A percentile compares a stretch with the other conserved stretches of the same genome.
Conservation (phyloP, 2,888 invertebrate species). For the Megaustenia siamemsis region DNA sequence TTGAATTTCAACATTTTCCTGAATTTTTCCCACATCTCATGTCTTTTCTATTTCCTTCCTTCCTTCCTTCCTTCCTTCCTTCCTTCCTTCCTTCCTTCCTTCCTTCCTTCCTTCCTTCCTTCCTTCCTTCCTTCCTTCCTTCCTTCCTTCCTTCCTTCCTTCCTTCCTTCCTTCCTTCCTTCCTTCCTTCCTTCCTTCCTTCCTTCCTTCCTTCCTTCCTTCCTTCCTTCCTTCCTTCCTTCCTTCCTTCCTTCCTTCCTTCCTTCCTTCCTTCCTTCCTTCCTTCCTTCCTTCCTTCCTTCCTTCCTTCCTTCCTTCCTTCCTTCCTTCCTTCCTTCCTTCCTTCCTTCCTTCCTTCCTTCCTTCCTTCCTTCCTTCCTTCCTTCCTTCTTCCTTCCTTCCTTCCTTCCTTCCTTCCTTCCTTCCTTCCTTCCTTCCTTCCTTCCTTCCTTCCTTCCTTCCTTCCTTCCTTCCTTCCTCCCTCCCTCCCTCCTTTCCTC, state of each 20-base stretch:
- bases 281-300: not conserved
- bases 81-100: constrained; percentile 9
- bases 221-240: constrained; percentile 9
- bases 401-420: not conserved
- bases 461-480: constrained; percentile 15
- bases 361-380: not conserved
- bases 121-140: constrained; percentile 9
- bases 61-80: constrained; percentile 9
- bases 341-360: not conserved
- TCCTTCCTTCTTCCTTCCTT: not conserved
- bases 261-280: not conserved
- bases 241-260: constrained; percentile 9
- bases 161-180: constrained; percentile 9
- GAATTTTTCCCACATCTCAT: too few species aligned
- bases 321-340: not conserved
- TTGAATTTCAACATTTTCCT: too few species aligned
- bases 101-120: constrained; percentile 9
- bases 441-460: not conserved
- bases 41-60: not conserved
- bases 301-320: not conserved
- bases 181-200: constrained; percentile 9
- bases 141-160: constrained; percentile 9
- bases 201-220: constrained; percentile 5
- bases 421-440: not conserved
- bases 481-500: not conserved